Conservation (phyloP, 2,797 vertebrate genomes). For the Prunella strophiata region DNA sequence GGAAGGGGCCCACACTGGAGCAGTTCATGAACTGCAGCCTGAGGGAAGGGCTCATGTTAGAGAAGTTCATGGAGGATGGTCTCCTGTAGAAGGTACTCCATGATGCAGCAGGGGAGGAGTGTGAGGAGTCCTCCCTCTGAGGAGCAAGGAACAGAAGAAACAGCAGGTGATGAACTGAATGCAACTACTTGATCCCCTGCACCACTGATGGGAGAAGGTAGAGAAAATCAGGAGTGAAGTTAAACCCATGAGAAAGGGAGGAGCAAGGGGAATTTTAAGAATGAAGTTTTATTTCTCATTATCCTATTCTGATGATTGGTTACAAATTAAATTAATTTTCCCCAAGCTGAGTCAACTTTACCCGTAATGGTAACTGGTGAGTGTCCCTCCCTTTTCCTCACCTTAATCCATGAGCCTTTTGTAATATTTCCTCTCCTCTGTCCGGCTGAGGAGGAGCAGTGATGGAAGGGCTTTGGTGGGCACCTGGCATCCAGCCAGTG, state of each 20-base stretch:
- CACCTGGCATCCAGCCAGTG: neutral
- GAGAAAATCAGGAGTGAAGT: neutral
- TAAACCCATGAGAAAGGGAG: neutral
- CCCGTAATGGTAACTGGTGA: accelerated
- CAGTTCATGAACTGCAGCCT: neutral
- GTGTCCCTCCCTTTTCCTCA: neutral
- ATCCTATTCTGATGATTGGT: neutral
- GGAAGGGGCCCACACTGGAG: neutral
- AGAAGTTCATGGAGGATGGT: neutral
- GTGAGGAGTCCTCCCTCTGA: neutral
- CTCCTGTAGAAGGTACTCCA: accelerated
- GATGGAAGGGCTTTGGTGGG: neutral
- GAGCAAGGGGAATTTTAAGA: neutral
- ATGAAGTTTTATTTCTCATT: neutral
- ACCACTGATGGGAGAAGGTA: neutral
- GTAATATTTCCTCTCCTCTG: neutral
- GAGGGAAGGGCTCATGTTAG: neutral
- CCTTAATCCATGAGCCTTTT: neutral
- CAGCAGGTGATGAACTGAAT: neutral
- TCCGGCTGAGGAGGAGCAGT: neutral
- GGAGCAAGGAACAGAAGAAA: neutral
- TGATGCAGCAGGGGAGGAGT: neutral
- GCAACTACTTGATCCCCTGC: neutral
- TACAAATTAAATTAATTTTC: neutral
- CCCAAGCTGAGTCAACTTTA: neutral